A percentile compares a stretch with the other conserved stretches of the same genome.
Evolutionary conservation across 2,888 invertebrate genomes (phyloP).

Genomic region (Agrotis exclamationis): DNA sequence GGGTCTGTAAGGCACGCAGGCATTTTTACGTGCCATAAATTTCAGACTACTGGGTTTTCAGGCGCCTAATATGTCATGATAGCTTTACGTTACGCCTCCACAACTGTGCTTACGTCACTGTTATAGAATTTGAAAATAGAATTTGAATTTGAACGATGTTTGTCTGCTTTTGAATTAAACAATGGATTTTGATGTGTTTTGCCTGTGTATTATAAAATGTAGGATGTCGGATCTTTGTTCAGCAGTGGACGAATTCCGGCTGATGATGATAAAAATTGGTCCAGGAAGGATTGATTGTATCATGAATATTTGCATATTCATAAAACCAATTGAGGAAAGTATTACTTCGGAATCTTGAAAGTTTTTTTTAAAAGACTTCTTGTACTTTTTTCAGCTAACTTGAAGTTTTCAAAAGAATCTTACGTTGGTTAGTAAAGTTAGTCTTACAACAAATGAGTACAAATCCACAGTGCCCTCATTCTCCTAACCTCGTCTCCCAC

Average conservation of each 20-base stretch:
- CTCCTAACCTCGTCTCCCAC: slow-evolving; percentile 39
- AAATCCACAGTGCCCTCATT: slow-evolving; percentile 53
- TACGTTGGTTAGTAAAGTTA: background rate
- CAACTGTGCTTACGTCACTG: slow-evolving; percentile 24
- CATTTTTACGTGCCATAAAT: slow-evolving; percentile 39
- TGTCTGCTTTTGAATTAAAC: background rate
- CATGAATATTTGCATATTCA: no score
- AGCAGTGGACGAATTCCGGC: no score
- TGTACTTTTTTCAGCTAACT: no score
- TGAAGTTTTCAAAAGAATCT: no score
- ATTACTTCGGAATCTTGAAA: no score
- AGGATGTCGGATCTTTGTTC: background rate
- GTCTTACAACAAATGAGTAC: slow-evolving; percentile 9
- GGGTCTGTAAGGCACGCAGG: slow-evolving; percentile 14
- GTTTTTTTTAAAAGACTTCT: no score
- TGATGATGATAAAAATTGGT: background rate
- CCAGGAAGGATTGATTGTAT: background rate
- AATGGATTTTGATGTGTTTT: background rate
- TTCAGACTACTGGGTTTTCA: slow-evolving; percentile 33
- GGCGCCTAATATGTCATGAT: slow-evolving; percentile 25
- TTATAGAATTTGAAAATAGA: background rate
- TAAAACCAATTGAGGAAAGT: no score
- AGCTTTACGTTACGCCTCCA: slow-evolving; percentile 30
- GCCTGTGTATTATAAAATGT: background rate
- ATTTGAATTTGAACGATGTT: background rate